A percentile compares a stretch with the other conserved stretches of the same genome.
Conservation (phyloP, 2,797 vertebrate species). For the Lagorchestes hirsutus region DNA sequence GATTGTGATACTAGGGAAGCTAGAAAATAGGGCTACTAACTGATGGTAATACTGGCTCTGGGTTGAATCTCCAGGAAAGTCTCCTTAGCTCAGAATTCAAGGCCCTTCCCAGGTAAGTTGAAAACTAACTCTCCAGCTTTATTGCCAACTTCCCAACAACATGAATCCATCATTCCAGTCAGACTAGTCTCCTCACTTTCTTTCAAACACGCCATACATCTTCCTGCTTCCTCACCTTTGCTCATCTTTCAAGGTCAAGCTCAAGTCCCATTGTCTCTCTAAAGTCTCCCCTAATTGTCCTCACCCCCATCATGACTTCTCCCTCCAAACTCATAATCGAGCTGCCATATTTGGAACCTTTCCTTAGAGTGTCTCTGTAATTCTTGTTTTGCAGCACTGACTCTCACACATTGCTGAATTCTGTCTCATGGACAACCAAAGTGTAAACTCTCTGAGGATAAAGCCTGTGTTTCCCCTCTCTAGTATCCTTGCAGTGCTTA, state of each 20-base stretch:
- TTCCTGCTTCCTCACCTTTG: conserved; percentile 4
- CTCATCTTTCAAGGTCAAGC: neutral
- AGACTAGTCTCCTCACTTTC: neutral
- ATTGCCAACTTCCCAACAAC: neutral
- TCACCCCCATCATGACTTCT: neutral
- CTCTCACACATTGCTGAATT: neutral
- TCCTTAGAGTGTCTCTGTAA: neutral
- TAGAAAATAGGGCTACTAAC: neutral
- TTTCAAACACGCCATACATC: neutral
- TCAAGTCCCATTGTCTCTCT: neutral
- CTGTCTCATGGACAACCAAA: neutral
- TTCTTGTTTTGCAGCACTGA: neutral
- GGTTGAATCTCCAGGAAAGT: neutral
- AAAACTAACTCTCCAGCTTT: neutral
- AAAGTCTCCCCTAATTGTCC: neutral
- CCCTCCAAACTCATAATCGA: neutral
- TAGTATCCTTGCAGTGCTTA: neutral
- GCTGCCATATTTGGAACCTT: neutral
- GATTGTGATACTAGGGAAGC: neutral
- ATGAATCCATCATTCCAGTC: neutral
- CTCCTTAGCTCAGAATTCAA: neutral
- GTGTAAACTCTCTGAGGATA: neutral
- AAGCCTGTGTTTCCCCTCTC: neutral
- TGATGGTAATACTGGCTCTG: neutral
- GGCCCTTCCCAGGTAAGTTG: neutral